phyloP scores from a whole-genome alignment of 2,113 vertebrate species.

The Corythornis madagascariensis region DNA sequence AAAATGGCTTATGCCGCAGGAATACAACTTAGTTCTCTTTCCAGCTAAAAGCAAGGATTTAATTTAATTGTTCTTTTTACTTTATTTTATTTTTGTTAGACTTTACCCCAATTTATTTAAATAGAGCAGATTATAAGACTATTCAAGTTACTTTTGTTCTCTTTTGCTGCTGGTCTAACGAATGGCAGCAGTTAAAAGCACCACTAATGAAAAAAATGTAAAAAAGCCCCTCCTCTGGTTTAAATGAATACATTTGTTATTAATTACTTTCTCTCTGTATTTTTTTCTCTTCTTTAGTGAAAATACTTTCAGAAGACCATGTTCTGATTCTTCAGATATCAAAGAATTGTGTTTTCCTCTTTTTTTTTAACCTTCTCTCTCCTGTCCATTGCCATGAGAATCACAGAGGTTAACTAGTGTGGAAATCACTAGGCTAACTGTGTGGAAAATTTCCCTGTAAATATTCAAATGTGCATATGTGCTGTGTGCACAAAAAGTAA shows the following conservation, averaged over 20 bases:
- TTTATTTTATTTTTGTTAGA: not conserved
- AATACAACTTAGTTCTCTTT: not conserved
- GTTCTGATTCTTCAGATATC: not conserved
- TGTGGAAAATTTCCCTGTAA: not conserved
- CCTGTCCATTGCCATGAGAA: not conserved
- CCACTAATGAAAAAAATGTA: not conserved
- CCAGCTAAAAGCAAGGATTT: conserved; percentile 10
- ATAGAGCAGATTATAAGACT: not conserved
- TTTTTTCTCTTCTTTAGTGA: not conserved
- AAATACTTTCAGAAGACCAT: not conserved
- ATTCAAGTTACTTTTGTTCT: conserved; percentile 19
- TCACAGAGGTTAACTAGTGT: not conserved
- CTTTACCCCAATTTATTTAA: not conserved
- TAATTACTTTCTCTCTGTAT: conserved; percentile 14
- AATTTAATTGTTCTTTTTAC: not conserved
- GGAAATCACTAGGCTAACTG: not conserved
- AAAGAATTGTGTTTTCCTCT: not conserved
- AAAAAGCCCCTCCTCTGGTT: not conserved
- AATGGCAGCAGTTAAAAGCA: conserved; percentile 25
- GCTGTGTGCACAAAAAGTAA: not conserved
- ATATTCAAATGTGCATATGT: not conserved
- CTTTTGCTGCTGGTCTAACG: conserved; percentile 14
- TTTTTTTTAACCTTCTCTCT: not conserved
- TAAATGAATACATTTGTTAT: conserved; percentile 3
- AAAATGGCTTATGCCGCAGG: not conserved